Conservation (phyloP, 2,888 invertebrate genomes). For the Anticlea derivata region DNA sequence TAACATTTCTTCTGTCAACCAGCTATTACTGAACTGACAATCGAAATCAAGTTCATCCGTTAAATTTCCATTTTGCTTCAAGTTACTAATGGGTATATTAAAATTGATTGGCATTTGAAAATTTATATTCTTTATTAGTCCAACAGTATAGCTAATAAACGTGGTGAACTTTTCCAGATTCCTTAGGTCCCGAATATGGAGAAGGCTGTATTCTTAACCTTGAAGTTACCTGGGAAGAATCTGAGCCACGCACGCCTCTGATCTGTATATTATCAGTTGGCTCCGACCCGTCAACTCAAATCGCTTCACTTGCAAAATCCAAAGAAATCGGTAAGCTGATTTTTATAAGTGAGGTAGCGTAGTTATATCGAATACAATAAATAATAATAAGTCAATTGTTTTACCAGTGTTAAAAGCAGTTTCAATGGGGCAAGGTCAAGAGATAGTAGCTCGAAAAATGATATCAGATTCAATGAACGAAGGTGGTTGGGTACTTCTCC, state of each 20-base stretch:
- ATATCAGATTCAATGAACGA: slow-evolving; percentile 90
- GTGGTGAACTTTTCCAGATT: slow-evolving; percentile 81
- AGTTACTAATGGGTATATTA: too few species aligned
- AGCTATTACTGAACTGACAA: too few species aligned
- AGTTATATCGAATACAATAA: too few species aligned
- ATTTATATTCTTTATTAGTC: too few species aligned
- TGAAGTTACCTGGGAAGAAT: slow-evolving; percentile 95
- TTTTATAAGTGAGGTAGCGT: too few species aligned
- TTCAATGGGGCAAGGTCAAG: slow-evolving; percentile 99
- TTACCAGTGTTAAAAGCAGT: slow-evolving; percentile 89
- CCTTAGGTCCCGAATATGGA: slow-evolving; percentile 93
- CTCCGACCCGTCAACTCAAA: slow-evolving; percentile 98
- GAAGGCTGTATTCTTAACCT: slow-evolving; percentile 96
- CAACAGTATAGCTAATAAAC: too few species aligned
- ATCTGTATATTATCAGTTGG: slow-evolving; percentile 97
- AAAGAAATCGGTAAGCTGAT: slow-evolving; percentile 91
- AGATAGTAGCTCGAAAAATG: slow-evolving; percentile 91
- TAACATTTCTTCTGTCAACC: too few species aligned
- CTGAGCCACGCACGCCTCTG: slow-evolving; percentile 93
- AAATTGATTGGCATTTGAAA: too few species aligned
- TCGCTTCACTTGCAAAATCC: slow-evolving; percentile 92
- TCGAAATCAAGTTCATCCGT: too few species aligned
- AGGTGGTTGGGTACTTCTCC: slow-evolving; percentile 97
- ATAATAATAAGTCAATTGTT: neutral
- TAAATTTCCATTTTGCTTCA: too few species aligned